Base-by-base conservation (phyloP, 1,140 invertebrate species). In the Bombus vancouverensis region DNA sequence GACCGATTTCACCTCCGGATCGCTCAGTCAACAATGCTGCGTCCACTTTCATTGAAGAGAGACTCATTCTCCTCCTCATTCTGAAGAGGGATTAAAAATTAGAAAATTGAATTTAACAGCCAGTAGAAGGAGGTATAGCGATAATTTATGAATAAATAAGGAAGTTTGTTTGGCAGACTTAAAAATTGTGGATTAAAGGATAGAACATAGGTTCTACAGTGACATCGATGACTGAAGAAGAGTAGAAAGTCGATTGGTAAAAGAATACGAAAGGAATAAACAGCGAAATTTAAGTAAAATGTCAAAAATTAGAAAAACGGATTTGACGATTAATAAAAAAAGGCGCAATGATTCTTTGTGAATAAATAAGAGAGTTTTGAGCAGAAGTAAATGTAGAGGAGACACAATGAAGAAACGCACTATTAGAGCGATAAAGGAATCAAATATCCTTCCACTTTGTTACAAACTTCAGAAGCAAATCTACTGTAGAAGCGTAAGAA, bases 1-100 rank as follows among this genome's bases (percentile, higher is more conserved):
- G 57, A 85, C 42, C 71, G 44, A 85, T 81, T 81, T 44, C 37
- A 44, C 34, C 42, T 12, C 34, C 57, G 25, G 72, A 86, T 39
- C 32, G 37, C 57, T 62, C 18, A 12, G 0, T 66, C 47, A 47
- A 82, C 65, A 59, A 76, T 76, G 72, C 12, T 77, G 12, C 15
- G 39, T 37, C 28, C 39, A 32, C 42, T 47, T n/a, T 18, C 47
- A 12, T 18, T 15, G 22, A 70, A 22, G 2, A 34, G 3, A 10
- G 42, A 34, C 13, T 65, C 12, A 22, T 6, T 53, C 1, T 6
- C 59, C 59, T n/a, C n/a, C n/a, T n/a, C n/a, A n/a, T n/a, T n/a
- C n/a, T n/a, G n/a, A n/a, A n/a, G 47, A 22, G 18, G 18, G 5
- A 6, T 22, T 53, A 53, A 22, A 53, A 22, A 22, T 22, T 53